Percentiles rank a stretch among this genome's conserved stretches.
Evolutionary conservation across 2,113 vertebrate genomes (phyloP).

Genomic region (Istiophorus platypterus): DNA sequence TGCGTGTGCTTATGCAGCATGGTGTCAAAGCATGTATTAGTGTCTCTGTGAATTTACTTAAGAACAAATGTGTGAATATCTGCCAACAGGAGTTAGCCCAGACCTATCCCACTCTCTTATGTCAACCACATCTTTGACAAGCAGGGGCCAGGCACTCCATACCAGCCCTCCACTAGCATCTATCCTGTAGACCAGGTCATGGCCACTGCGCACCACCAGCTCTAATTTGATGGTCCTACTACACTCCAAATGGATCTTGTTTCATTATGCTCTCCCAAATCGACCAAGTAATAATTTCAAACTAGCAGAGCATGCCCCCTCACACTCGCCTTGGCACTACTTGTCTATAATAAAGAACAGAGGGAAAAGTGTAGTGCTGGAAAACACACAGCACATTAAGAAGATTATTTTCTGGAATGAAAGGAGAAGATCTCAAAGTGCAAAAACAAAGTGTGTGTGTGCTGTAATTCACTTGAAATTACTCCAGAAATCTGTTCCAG

Average conservation of each 20-base stretch:
- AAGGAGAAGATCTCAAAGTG: slow-evolving; percentile 11
- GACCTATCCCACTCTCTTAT: slow-evolving; percentile 22
- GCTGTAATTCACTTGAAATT: slow-evolving; percentile 14
- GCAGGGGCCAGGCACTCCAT: slow-evolving; percentile 12
- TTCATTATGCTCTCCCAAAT: slow-evolving; percentile 61
- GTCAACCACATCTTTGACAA: slow-evolving; percentile 50
- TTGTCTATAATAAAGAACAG: slow-evolving; percentile 37
- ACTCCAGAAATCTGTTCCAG: slow-evolving; percentile 28
- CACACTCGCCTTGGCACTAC: slow-evolving; percentile 18
- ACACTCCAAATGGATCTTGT: slow-evolving; percentile 49
- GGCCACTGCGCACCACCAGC: not conserved
- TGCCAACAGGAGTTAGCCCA: slow-evolving; percentile 16
- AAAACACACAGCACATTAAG: slow-evolving; percentile 22
- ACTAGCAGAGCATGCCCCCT: slow-evolving; percentile 22
- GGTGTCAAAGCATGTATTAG: slow-evolving; percentile 35
- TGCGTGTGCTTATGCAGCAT: slow-evolving; percentile 36
- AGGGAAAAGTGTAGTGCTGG: slow-evolving; percentile 19
- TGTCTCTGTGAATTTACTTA: slow-evolving; percentile 27
- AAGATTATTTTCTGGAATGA: slow-evolving; percentile 29
- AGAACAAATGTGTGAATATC: slow-evolving; percentile 34
- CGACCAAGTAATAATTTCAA: slow-evolving; percentile 54
- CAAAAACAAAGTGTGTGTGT: slow-evolving; percentile 33
- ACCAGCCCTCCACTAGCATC: slow-evolving; percentile 29
- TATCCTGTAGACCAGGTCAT: slow-evolving; percentile 22
- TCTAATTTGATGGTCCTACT: slow-evolving; percentile 32